These are phyloP conservation scores for Agonopterix alstromeriana DNA, from an alignment of 2,888 invertebrate species.

Conservation along the genomic window DNA sequence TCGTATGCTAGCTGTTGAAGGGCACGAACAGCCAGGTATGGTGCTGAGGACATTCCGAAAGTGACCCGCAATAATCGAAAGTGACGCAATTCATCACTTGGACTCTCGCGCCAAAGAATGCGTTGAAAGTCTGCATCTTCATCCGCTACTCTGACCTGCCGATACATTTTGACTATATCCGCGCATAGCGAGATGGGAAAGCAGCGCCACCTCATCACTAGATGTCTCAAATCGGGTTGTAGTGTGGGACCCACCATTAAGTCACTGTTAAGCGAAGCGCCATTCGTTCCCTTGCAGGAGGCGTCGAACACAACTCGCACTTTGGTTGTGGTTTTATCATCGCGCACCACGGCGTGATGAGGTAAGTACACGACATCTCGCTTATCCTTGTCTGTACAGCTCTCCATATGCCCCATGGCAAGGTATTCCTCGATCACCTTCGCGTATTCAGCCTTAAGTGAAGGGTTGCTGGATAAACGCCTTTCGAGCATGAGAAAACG, in stretches of 20 bases:
- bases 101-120: conserved; percentile 1
- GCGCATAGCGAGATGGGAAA: conserved; percentile 9
- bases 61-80: not conserved
- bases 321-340: too few relatives aligned
- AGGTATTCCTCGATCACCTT: not conserved
- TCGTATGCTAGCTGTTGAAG: conserved; percentile 12
- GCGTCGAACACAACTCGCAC: too few relatives aligned
- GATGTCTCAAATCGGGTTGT: conserved; percentile 19
- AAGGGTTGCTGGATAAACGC: not conserved
- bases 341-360: too few relatives aligned
- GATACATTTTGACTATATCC: conserved; percentile 20
- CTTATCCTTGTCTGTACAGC: not conserved
- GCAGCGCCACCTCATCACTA: conserved; percentile 17
- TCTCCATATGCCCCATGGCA: not conserved
- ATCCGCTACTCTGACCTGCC: conserved; percentile 12
- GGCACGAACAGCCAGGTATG: conserved; percentile 13
- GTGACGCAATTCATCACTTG: not conserved
- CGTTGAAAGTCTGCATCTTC: conserved; percentile 10
- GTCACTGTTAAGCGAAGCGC: too few relatives aligned
- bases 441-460: not conserved
- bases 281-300: too few relatives aligned
- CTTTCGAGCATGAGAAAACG: not conserved
- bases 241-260: conserved; percentile 18
- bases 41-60: conserved; percentile 11
- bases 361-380: too few relatives aligned